Conservation (phyloP, 2,113 vertebrate species). For the Sylvia atricapilla region DNA sequence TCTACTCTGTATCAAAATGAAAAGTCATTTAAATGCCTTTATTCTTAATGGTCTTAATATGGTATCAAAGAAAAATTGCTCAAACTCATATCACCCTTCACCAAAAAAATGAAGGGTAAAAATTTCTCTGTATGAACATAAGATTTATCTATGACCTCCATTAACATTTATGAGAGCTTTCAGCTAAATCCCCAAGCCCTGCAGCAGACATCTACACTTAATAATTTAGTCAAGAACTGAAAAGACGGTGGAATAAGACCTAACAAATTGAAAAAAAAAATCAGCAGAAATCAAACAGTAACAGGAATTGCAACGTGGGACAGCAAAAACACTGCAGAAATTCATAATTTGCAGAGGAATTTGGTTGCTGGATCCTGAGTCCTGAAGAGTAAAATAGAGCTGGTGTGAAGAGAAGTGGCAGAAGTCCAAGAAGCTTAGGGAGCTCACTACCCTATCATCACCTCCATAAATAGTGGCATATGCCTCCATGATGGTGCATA, state of each 20-base stretch:
- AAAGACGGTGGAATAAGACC: neutral
- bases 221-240: neutral
- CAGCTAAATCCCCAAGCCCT: neutral
- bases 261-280: neutral
- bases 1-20: neutral
- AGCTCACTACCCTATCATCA: neutral
- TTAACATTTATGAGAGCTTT: neutral
- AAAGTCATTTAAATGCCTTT: neutral
- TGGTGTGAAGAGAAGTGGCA: neutral
- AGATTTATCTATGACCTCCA: neutral
- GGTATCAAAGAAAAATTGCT: neutral
- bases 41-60: neutral
- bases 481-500: neutral
- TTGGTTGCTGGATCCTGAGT: neutral
- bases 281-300: neutral
- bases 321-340: neutral
- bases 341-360: neutral
- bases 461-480: neutral
- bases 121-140: neutral
- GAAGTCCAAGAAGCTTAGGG: constrained; percentile 32
- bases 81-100: neutral
- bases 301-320: neutral
- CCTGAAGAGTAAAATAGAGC: neutral
- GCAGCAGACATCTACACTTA: neutral
- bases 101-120: neutral